Base-by-base conservation (phyloP, 1,140 invertebrate species). In the Pseudoatta argentina region DNA sequence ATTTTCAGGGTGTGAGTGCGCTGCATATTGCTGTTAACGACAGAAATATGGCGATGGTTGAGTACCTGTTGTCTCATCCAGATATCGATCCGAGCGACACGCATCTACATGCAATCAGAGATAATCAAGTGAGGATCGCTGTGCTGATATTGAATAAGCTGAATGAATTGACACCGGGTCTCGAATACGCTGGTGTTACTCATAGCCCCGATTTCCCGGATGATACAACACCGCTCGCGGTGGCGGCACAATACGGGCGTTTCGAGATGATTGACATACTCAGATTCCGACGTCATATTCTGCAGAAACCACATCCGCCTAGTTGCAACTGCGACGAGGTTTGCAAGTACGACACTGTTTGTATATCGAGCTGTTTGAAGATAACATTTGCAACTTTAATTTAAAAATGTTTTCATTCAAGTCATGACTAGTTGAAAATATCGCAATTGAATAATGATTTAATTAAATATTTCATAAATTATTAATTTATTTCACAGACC, bases 241-340 rank as follows among this genome's bases (percentile, higher is more conserved):
- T 98, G 2, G 97, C 97, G 2, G 97, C 97, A 10, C 97, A 97
- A 87, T 95, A 95, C 51, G 97, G 97, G 48, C 96, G 97, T 89
- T 97, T 96, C 88, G 96, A 97, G 91, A 96, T 97, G 27, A 97
- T 97, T 18, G 96, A 96, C 87, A 93, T 97, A 57, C 94, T 98
- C 2, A 94, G 97, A 2, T 72, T 30, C 1, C 59, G 87, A 39
- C 92, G 96, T 34, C 96, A 97, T 87, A 90, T 85, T 0, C 95
- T 97, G 21, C 88, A 88, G 1, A 95, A 94, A 86, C 97, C 97
- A 0, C 97, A 97, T 93, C 95, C 95, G n/a, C 95, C 96, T 0
- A 95, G 95, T 79, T 97, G 97, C 92, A 92, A 94, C 59, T 97
- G 97, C 92, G 91, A 93, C 5, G 95, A 96, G 82, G 93, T 94